phyloP scores from a whole-genome alignment of 2,113 vertebrate genomes.

The Crotalus helleri region DNA sequence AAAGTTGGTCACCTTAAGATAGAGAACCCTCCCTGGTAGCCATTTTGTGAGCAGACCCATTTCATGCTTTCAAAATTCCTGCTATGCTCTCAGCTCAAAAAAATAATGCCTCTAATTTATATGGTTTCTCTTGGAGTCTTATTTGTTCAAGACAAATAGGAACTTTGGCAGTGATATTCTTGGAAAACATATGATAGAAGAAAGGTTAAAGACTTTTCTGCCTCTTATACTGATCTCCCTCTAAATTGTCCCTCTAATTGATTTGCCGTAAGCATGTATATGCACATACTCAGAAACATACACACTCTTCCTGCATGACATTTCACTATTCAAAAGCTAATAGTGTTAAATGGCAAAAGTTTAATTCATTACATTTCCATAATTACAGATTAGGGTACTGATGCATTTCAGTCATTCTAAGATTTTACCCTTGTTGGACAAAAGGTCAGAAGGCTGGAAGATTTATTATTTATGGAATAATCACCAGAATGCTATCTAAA shows the following conservation, averaged over 20 bases:
- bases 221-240: not conserved
- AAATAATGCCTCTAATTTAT: not conserved
- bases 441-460: not conserved
- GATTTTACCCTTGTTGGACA: not conserved
- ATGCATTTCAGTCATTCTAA: not conserved
- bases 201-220: not conserved
- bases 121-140: not conserved
- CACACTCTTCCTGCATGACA: not conserved
- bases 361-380: not conserved
- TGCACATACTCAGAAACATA: not conserved
- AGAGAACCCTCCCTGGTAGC: not conserved
- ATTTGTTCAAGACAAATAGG: not conserved
- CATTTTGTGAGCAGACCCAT: not conserved
- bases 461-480: not conserved
- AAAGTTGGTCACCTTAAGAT: not conserved
- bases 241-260: not conserved
- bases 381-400: not conserved
- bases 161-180: not conserved
- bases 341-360: not conserved
- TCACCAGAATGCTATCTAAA: not conserved
- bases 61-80: not conserved
- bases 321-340: not conserved
- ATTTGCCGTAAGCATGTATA: not conserved
- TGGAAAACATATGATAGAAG: not conserved
- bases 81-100: not conserved